Base-by-base conservation (phyloP, 2,888 invertebrate species). In the Ormyrus labotus region DNA sequence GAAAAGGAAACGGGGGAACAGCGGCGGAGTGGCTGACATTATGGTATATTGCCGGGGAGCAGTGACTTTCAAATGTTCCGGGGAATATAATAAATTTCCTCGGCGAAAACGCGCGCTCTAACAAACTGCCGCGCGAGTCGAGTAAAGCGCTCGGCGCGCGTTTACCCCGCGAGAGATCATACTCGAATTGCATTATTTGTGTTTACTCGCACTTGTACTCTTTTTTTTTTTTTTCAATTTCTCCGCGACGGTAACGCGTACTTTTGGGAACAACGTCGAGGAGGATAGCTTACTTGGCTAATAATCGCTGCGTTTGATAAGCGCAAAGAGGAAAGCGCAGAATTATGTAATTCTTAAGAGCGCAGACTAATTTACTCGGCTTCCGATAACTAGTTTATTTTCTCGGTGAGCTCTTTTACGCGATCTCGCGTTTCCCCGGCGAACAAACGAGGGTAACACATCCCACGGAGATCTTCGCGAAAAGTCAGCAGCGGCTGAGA, bases 41-140 rank as follows among this genome's bases (percentile, higher is more conserved):
- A 89, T 88, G 87, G 88, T 90, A 89, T 90, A 90, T 90, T 89
- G 89, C 88, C 86, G 86, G 86, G 78, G 47, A 53, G 87, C 89
- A 89, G 89, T 89, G 90, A 89, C 86, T 88, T 88, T 88, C 88
- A 88, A 88, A 89, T 88, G 86, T 87, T 89, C 87, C 85, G 84
- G 85, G 34, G 79, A 78, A 82, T 83, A 80, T 79, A 83, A 86
- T 86, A 86, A 86, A 87, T 87, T 85, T 83, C 75, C 74, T 57
- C 81, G 5, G 50, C 48, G 60, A 19, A 69, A 48, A n/a, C 83
- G 83, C 48, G 50, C 53, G 8, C 13, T 11, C 85, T 85, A 84
- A 84, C 83, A 84, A 85, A 85, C 81, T 85, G 82, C 81, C 82
- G 79, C 73, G 82, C 82, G 78, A 75, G 71, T 77, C 83, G 83